These are phyloP conservation scores for Synergus gifuensis DNA, from an alignment of 2,888 invertebrate genomes.

Conservation along the genomic window DNA sequence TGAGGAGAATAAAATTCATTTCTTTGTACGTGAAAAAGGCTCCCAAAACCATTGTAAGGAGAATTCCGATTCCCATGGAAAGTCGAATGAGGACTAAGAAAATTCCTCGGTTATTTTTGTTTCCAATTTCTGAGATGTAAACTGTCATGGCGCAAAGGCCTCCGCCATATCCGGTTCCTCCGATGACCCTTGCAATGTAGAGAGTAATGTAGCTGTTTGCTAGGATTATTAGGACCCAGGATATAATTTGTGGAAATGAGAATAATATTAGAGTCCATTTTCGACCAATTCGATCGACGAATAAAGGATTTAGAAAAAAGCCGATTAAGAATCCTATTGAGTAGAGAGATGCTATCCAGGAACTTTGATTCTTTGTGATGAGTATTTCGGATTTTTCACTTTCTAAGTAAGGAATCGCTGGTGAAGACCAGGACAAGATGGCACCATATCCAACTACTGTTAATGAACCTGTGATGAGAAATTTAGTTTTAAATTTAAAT, in stretches of 20 bases:
- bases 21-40: slow-evolving; percentile 78
- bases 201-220: slow-evolving; percentile 65
- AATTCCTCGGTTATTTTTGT: slow-evolving; percentile 80
- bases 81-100: slow-evolving; percentile 79
- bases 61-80: slow-evolving; percentile 77
- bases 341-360: slow-evolving; percentile 71
- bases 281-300: slow-evolving; percentile 68
- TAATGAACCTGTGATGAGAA: slow-evolving; percentile 62
- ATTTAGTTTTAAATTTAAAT: not conserved
- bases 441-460: slow-evolving; percentile 70
- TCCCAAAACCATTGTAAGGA: slow-evolving; percentile 74
- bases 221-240: slow-evolving; percentile 68
- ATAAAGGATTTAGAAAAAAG: slow-evolving; percentile 63
- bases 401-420: slow-evolving; percentile 67
- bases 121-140: slow-evolving; percentile 82
- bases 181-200: slow-evolving; percentile 76
- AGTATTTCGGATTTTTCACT: slow-evolving; percentile 61
- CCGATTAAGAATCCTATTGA: slow-evolving; percentile 67
- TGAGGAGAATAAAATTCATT: slow-evolving; percentile 79
- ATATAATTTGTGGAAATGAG: slow-evolving; percentile 66
- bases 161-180: slow-evolving; percentile 78
- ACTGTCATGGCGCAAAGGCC: slow-evolving; percentile 79
- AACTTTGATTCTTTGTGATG: slow-evolving; percentile 65
- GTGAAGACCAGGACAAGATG: slow-evolving; percentile 70
- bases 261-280: slow-evolving; percentile 66